phyloP scores from a whole-genome alignment of 1,140 invertebrate genomes.

The Leptopilina clavipes region DNA sequence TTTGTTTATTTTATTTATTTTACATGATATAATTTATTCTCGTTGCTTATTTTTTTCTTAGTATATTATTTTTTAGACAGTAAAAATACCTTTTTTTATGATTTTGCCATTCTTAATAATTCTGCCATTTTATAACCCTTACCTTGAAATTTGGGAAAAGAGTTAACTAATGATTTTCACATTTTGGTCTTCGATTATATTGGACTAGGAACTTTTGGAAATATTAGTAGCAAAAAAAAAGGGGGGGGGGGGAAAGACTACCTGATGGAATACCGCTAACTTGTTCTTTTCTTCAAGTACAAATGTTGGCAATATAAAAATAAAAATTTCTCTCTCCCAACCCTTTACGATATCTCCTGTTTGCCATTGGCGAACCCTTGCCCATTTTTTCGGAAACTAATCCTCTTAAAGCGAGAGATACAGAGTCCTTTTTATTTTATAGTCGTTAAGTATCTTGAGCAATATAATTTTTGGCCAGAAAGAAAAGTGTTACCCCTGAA shows the following conservation, averaged over 20 bases:
- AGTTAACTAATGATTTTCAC: slow-evolving; percentile 14
- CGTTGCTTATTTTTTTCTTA: too few species aligned
- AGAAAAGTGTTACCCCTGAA: slow-evolving; percentile 5
- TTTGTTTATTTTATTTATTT: too few species aligned
- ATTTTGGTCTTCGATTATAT: background rate
- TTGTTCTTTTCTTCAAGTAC: background rate
- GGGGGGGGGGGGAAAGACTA: slow-evolving; percentile 12
- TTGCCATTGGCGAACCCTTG: background rate
- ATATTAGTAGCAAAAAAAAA: background rate
- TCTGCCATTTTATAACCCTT: background rate
- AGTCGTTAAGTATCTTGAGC: slow-evolving; percentile 8
- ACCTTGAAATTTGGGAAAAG: slow-evolving; percentile 8
- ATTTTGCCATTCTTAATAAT: background rate
- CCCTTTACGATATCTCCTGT: background rate
- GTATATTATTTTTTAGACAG: too few species aligned
- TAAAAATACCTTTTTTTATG: background rate
- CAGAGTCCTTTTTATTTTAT: slow-evolving; percentile 28
- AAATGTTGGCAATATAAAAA: background rate
- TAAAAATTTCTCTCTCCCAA: background rate
- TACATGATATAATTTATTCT: too few species aligned
- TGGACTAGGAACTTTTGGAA: background rate
- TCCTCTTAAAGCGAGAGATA: background rate
- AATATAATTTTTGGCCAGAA: slow-evolving; percentile 11
- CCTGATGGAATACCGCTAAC: slow-evolving; percentile 18
- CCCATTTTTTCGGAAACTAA: slow-evolving; percentile 23